Percentiles rank a stretch among this genome's conserved stretches.
phyloP scores from a whole-genome alignment of 2,113 vertebrate genomes.

The Atrichornis clamosus region DNA sequence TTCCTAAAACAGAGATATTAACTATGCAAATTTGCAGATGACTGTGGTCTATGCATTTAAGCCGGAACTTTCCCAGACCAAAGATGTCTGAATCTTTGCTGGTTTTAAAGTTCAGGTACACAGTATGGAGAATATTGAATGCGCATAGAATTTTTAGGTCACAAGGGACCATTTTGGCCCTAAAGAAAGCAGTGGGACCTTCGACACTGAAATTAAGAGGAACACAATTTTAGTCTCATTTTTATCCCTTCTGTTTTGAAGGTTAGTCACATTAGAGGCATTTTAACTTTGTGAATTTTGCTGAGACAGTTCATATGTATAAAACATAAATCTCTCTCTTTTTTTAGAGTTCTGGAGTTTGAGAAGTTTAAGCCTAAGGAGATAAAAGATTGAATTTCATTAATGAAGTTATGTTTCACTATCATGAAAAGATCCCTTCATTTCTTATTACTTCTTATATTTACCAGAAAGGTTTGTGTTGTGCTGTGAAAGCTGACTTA shows the following conservation, averaged over 20 bases:
- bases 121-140: neutral
- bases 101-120: neutral
- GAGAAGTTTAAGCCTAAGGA: neutral
- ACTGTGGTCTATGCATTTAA: neutral
- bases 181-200: neutral
- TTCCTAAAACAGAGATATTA: neutral
- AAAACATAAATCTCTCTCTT: neutral
- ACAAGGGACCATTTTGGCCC: neutral
- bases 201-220: neutral
- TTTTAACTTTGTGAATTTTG: neutral
- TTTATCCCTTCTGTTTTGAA: neutral
- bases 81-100: neutral
- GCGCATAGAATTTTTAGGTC: neutral
- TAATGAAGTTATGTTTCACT: neutral
- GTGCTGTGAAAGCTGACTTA: slow-evolving; percentile 1
- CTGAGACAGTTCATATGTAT: neutral
- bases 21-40: neutral
- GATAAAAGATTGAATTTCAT: slow-evolving; percentile 21
- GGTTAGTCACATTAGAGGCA: neutral
- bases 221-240: neutral
- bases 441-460: slow-evolving; percentile 28
- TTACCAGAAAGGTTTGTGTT: neutral
- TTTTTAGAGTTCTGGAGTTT: neutral
- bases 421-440: neutral
- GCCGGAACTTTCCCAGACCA: neutral